Percentiles rank a stretch among this genome's conserved stretches.
Evolutionary conservation across 2,113 vertebrate genomes (phyloP).

Genomic region (Larimichthys polyactis): DNA sequence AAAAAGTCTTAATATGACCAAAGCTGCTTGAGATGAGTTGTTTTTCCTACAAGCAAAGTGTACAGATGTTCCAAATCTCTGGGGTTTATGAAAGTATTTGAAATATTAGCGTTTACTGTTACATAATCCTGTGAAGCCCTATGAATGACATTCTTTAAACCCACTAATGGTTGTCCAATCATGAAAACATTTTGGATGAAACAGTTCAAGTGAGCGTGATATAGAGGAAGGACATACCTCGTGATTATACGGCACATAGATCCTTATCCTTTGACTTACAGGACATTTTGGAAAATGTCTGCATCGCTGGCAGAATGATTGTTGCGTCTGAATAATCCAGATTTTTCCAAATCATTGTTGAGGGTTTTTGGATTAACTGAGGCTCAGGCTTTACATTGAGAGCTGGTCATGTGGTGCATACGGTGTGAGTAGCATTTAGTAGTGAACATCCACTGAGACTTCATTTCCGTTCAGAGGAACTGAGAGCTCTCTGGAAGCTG

Average conservation of each 20-base stretch:
- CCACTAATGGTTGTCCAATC: slow-evolving; percentile 22
- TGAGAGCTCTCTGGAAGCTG: slow-evolving; percentile 59
- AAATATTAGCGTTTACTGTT: slow-evolving; percentile 29
- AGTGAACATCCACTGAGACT: slow-evolving; percentile 68
- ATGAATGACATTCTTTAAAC: slow-evolving; percentile 25
- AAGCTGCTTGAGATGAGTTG: slow-evolving; percentile 8
- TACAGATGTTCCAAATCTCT: slow-evolving; percentile 47
- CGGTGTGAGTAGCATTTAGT: slow-evolving; percentile 45
- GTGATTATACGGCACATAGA: slow-evolving; percentile 22
- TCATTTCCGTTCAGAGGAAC: slow-evolving; percentile 75
- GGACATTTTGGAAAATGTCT: slow-evolving; percentile 5
- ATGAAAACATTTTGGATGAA: slow-evolving; percentile 11
- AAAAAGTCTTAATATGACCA: not conserved
- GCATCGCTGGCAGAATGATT: not conserved
- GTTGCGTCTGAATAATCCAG: not conserved
- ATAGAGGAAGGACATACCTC: slow-evolving; percentile 39
- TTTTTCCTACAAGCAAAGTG: not conserved
- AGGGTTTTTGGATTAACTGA: slow-evolving; percentile 37
- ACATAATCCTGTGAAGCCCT: slow-evolving; percentile 17
- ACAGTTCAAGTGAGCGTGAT: slow-evolving; percentile 26
- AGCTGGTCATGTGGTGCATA: slow-evolving; percentile 28
- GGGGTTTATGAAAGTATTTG: slow-evolving; percentile 21
- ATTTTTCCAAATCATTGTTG: slow-evolving; percentile 3
- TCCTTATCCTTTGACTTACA: not conserved
- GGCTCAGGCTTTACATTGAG: slow-evolving; percentile 33